Base-by-base conservation (phyloP, 2,797 vertebrate species). In the Sphaeramia orbicularis region DNA sequence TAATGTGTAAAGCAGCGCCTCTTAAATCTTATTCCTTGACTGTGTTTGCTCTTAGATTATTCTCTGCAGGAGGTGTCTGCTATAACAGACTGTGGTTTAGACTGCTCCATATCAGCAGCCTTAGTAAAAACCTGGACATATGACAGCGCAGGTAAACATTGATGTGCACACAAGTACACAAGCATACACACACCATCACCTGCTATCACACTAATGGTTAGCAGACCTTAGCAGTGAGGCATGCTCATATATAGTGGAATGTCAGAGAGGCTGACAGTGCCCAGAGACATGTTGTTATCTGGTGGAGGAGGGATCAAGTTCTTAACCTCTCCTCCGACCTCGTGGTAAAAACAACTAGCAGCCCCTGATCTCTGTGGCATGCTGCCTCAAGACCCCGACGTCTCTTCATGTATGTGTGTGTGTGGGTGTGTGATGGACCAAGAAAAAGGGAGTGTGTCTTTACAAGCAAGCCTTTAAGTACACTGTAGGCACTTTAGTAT, bases 271-370 rank as follows among this genome's bases (percentile, higher is more conserved):
- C 83, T 87, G 90, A 93, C 86, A 80, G 90, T 70, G 88, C 83
- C 78, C 91, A 91, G 88, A 91, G 85, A 91, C 82, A 37, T 84
- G 83, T 83, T 84, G 89, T 93, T 92, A 94, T 94, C 91, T 92
- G 78, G 51, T 59, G 68, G 83, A 87, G 79, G 87, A 81, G 85
- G 90, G 91, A 91, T 94, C 90, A 92, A 91, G 91, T 93, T 93
- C 92, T 94, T 94, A 94, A 93, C 94, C 93, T 92, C 84, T 86
- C 53, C 72, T 65, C 68, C 71, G 84, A 93, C 92, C 93, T 83
- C 45, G 68, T 86, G 81, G 86, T 92, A 91, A 93, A 91, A 91
- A 91, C 90, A 93, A 91, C 90, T 92, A 84, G 84, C 84, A 77
- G 84, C 63, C 75, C 88, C 87, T 91, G 91, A 91, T 92, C 89